Evolutionary conservation across 2,797 vertebrate genomes (phyloP), one percentile per base, ranked within the genome.

Genomic region (Molossus alvarezi): DNA sequence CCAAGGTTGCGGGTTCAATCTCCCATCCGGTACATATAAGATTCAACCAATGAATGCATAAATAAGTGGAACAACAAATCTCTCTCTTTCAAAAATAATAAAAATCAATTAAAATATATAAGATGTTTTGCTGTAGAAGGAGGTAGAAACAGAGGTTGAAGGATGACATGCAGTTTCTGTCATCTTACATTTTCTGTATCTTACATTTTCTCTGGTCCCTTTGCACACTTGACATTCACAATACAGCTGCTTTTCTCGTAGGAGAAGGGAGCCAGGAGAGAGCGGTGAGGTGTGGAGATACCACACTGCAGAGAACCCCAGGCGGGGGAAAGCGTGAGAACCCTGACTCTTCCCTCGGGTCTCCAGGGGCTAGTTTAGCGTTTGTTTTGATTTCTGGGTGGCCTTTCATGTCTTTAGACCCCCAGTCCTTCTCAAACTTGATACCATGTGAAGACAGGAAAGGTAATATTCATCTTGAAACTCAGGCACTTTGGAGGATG

Each of bases 381-480:
- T 83, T 71, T 17, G 37, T 65, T 90, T 85, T 65, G 9, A 55
- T 84, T 94, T 96, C 67, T 51, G 69, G 51, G 77, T 92, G 60
- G 41, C 20, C 29, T 88, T 92, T 15, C 14, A 2, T 88, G 83
- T 14, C 9, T 5, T 88, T 67, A 60, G 12, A 25, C 55, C 65
- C n/a, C 8, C 72, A 53, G 45, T 80, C 67, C 55, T 60, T 27
- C 48, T 96, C n/a, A 81, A 17, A 75, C 84, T 51, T 84, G 91
- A 51, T 9, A 65, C 9, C 20, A 13, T 41, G 51, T 77, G 45
- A 77, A 76, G 69, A 86, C 37, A n/a, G 9, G 13, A 64, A 95
- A 45, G n/a, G 10, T 83, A 53, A n/a, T 55, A 45, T 7, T 65
- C 57, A 90, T 75, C 48, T 80, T 80, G 67, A 94, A 88, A 95